Evolutionary conservation across 2,888 invertebrate species (phyloP).

Genomic region (Platycheirus rosarum): DNA sequence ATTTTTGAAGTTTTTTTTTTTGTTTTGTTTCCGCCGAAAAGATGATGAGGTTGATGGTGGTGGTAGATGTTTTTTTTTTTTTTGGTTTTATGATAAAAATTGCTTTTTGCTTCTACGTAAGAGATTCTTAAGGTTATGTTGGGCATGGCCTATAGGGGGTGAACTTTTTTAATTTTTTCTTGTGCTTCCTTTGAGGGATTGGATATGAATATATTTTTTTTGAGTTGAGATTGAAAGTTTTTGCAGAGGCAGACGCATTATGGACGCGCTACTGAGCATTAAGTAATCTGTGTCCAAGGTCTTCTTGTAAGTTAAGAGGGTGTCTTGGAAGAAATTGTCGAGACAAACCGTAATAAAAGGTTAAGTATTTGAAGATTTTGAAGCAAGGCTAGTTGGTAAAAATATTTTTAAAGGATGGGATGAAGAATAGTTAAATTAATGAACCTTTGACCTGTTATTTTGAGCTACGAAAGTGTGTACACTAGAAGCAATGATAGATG

Average conservation of each 20-base stretch:
- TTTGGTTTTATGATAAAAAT: slow-evolving; percentile 53
- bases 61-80: slow-evolving; percentile 5
- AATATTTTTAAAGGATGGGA: too few relatives aligned
- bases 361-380: slow-evolving; percentile 26
- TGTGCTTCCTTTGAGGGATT: slow-evolving; percentile 12
- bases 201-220: neutral
- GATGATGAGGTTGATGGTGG: slow-evolving; percentile 21
- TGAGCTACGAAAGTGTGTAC: too few relatives aligned
- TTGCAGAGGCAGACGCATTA: neutral
- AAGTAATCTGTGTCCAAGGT: slow-evolving; percentile 16
- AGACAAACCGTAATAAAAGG: slow-evolving; percentile 16
- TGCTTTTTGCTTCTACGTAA: slow-evolving; percentile 33
- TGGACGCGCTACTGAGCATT: neutral
- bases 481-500: too few relatives aligned
- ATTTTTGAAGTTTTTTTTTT: slow-evolving; percentile 27
- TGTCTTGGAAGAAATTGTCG: slow-evolving; percentile 8
- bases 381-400: too few relatives aligned
- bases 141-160: slow-evolving; percentile 5
- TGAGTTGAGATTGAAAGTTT: slow-evolving; percentile 18
- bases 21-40: slow-evolving; percentile 6
- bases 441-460: too few relatives aligned
- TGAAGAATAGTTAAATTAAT: too few relatives aligned
- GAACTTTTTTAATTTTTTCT: too few relatives aligned
- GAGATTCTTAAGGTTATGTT: slow-evolving; percentile 25
- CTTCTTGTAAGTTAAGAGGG: slow-evolving; percentile 7